A percentile compares a stretch with the other conserved stretches of the same genome.
Evolutionary conservation across 2,888 invertebrate genomes (phyloP).

Genomic region (Neoascia interrupta): DNA sequence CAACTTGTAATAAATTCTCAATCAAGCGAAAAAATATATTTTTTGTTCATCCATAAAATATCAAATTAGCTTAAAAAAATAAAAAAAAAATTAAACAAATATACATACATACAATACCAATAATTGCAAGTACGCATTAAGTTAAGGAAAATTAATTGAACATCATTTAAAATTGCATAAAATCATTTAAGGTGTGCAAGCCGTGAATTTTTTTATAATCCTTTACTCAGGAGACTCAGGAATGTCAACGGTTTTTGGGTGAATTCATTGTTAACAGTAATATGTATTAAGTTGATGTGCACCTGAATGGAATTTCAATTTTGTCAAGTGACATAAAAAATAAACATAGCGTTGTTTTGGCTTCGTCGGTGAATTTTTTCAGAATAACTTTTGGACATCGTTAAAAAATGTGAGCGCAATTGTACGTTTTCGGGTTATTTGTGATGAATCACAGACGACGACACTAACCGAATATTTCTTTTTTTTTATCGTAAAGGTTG

Average conservation of each 20-base stretch:
- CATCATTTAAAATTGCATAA: slow-evolving; percentile 52
- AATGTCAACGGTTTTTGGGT: slow-evolving; percentile 33
- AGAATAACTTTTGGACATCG: too few relatives aligned
- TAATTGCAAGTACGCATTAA: background rate
- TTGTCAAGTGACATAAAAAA: too few relatives aligned
- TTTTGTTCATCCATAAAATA: background rate
- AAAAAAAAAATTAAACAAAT: background rate
- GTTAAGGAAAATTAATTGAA: slow-evolving; percentile 28
- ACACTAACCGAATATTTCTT: too few relatives aligned
- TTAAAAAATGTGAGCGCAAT: too few relatives aligned
- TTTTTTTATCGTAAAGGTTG: too few relatives aligned
- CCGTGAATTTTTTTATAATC: slow-evolving; percentile 10
- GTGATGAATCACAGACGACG: too few relatives aligned
- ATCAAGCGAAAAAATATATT: slow-evolving; percentile 26
- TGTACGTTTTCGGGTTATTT: too few relatives aligned
- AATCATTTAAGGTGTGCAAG: slow-evolving; percentile 41
- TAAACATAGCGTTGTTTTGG: too few relatives aligned
- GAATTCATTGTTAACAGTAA: slow-evolving; percentile 26
- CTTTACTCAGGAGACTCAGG: slow-evolving; percentile 1
- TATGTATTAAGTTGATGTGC: slow-evolving; percentile 1
- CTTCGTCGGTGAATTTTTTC: too few relatives aligned
- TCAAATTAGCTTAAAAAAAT: background rate
- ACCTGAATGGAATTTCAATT: slow-evolving; percentile 36
- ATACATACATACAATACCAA: background rate
- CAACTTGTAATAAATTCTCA: slow-evolving; percentile 55